Evolutionary conservation across 2,113 vertebrate genomes (phyloP), one percentile per base, ranked within the genome.

Genomic region (Pollimyrus isidori): DNA sequence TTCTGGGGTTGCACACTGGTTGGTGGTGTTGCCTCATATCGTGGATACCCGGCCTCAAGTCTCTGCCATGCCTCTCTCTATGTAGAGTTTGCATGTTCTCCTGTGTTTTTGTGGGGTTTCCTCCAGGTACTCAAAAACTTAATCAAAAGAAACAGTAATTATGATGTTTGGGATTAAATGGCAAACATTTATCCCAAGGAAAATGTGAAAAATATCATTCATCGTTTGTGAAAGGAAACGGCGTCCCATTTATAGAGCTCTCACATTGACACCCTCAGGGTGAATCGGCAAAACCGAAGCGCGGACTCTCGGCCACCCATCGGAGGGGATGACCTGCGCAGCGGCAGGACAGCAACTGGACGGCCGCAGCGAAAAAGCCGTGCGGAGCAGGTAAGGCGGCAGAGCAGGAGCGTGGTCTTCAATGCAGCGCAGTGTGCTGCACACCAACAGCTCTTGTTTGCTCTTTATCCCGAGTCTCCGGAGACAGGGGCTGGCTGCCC

Each of bases 1-100:
- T 93, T 94, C 94, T 95, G 94, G 3, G 62, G 62, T 65, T n/a
- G n/a, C 9, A 26, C 62, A 26, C n/a, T 65, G 62, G 35, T 35
- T 35, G 35, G 35, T 1, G 35, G 1, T 35, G 35, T 35, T 35
- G 35, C 35, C 35, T 35, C 35, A 35, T 1, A 35, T 35, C 35
- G 35, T 1, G 35, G 35, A 35, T 35, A 35, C 35, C 35, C 1
- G 35, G 35, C 35, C 35, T 35, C 35, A 35, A 35, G 1, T 35
- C 35, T 35, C 35, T 35, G 35, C 35, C 35, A 35, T 35, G 1
- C 35, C 35, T 35, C 1, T 35, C 35, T 35, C 35, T 35, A 35
- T 35, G 35, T 35, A 35, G 35, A 35, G 35, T 35, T 35, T 35
- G 35, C 35, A 35, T 35, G 35, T 35, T 35, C 35, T 35, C 35